Base-by-base conservation (phyloP, 2,113 vertebrate species). In the Tetrax tetrax region DNA sequence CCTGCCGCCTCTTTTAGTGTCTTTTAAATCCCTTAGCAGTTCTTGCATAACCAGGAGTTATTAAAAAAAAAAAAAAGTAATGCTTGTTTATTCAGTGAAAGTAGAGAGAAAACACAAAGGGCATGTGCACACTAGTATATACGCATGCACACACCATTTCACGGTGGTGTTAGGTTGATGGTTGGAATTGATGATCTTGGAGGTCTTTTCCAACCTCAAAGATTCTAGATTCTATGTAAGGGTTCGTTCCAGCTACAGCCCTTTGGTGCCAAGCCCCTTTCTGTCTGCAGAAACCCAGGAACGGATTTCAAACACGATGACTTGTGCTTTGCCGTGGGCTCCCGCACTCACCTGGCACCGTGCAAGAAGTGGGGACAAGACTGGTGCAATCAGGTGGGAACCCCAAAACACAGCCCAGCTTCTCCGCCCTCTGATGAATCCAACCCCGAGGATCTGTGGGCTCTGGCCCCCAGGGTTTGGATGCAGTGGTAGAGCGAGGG, bases 301-400 rank as follows among this genome's bases (percentile, higher is more conserved):
- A 65, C 43, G 21, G 56, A 29, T 60, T 75, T 59, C 25, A 37
- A 38, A 60, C 47, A 38, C 5, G 1, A 25, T 0, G 0, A 19
- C 5, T 8, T 10, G 33, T 3, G 37, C 66, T 90, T 7, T 19
- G 60, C 56, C 8, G 1, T 2, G 14, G 63, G 38, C 74, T 87
- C 69, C 74, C 9, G 47, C 59, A 1, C 31, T 37, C 15, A 2
- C 60, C 11, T 4, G 27, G 65, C 45, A 24, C 9, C 11, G 0
- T 0, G 5, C 31, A 28, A 43, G 10, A 43, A 24, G 21, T 0
- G 9, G 24, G 57, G 31, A 76, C 31, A 38, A 51, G 57, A 12
- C 1, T 1, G 35, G 14, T n/a, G 18, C 0, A 0, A 37, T 1
- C 15, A 10, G 25, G 22, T 22, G 21, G 45, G 47, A 77, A 33